Conservation (phyloP, 2,888 invertebrate species). For the Peribatodes rhomboidaria region DNA sequence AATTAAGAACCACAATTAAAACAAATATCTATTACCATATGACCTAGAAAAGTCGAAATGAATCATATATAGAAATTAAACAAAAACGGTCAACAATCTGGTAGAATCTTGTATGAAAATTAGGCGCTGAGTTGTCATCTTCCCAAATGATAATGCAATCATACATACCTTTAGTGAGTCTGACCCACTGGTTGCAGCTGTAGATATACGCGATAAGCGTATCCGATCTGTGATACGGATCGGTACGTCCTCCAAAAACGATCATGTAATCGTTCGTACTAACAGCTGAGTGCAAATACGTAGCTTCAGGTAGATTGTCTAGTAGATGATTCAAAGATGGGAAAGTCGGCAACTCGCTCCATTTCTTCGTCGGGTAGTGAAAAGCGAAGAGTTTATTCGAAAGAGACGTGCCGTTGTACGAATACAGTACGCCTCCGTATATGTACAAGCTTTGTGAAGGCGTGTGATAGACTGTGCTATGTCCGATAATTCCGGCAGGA, state of each 20-base stretch:
- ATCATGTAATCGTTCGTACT: conserved; percentile 96
- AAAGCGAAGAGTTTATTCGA: conserved; percentile 93
- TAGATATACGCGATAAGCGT: conserved; percentile 95
- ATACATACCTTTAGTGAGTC: conserved; percentile 87
- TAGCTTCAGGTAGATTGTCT: conserved; percentile 89
- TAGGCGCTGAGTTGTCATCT: too few species aligned
- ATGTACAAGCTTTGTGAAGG: conserved; percentile 94
- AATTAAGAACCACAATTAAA: too few species aligned
- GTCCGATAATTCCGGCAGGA: conserved; percentile 94
- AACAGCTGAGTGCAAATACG: conserved; percentile 96
- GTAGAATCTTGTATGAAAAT: too few species aligned
- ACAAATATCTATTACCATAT: too few species aligned
- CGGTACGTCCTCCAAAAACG: conserved; percentile 94
- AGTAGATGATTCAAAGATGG: conserved; percentile 87
- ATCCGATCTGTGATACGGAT: conserved; percentile 90
- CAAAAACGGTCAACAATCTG: too few species aligned
- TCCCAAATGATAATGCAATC: not conserved
- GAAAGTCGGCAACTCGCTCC: conserved; percentile 93
- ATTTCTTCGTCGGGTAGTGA: conserved; percentile 90
- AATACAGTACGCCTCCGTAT: conserved; percentile 94
- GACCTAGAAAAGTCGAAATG: too few species aligned
- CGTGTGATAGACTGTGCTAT: conserved; percentile 94
- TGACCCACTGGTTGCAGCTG: conserved; percentile 95
- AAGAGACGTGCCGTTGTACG: conserved; percentile 89
- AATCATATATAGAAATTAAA: too few species aligned